A percentile compares a stretch with the other conserved stretches of the same genome.
Conservation (phyloP, 2,888 invertebrate species). For the Elmis aenea region DNA sequence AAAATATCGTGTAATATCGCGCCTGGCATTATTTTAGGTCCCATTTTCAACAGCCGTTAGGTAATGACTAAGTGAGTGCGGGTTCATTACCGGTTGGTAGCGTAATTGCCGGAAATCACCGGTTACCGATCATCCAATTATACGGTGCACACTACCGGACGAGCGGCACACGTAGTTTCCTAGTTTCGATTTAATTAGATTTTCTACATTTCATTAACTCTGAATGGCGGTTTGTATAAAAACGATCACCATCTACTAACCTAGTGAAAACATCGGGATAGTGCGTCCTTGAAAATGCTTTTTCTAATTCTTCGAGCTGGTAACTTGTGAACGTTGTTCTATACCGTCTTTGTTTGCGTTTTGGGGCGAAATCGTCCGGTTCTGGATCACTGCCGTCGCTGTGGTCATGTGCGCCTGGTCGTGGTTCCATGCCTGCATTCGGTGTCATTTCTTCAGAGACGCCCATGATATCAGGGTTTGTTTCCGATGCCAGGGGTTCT, state of each 20-base stretch:
- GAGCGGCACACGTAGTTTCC: slow-evolving; percentile 22
- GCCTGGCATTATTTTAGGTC: too few species aligned
- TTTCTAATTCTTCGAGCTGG: slow-evolving; percentile 92
- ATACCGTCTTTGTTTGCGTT: slow-evolving; percentile 85
- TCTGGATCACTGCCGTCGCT: slow-evolving; percentile 62
- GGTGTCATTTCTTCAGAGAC: slow-evolving; percentile 43
- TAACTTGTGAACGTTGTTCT: slow-evolving; percentile 93
- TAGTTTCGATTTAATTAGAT: slow-evolving; percentile 14
- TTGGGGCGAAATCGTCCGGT: slow-evolving; percentile 72
- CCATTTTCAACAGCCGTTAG: slow-evolving; percentile 25
- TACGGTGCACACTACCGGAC: slow-evolving; percentile 19
- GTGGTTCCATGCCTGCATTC: slow-evolving; percentile 32
- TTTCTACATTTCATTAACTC: slow-evolving; percentile 10
- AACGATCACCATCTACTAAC: slow-evolving; percentile 47
- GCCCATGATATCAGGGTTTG: slow-evolving; percentile 43
- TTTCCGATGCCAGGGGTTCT: slow-evolving; percentile 42
- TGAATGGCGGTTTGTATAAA: slow-evolving; percentile 8
- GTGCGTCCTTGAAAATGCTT: slow-evolving; percentile 94
- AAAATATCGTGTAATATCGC: too few species aligned
- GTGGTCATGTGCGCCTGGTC: slow-evolving; percentile 24
- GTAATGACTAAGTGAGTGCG: slow-evolving; percentile 26
- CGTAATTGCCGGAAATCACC: slow-evolving; percentile 34
- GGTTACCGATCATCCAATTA: slow-evolving; percentile 33
- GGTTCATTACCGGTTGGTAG: slow-evolving; percentile 33
- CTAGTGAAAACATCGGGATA: slow-evolving; percentile 98